Evolutionary conservation across 2,113 vertebrate genomes (phyloP).

Genomic region (Sialia sialis): DNA sequence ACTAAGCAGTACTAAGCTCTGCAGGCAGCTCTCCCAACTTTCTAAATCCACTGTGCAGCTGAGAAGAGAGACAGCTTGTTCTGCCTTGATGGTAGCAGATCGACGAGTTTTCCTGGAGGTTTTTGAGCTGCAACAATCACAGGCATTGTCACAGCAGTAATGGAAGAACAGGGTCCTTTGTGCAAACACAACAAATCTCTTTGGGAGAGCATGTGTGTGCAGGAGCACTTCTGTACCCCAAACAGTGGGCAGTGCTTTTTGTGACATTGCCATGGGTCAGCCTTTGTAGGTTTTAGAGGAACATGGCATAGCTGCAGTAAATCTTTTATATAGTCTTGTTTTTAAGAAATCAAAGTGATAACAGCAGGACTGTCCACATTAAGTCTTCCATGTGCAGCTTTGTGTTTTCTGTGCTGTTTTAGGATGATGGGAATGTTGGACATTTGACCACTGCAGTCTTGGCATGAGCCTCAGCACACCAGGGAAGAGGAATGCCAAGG

Average conservation of each 20-base stretch:
- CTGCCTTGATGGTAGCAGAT: neutral
- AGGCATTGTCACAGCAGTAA: neutral
- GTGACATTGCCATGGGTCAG: fast-evolving
- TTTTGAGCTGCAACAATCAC: neutral
- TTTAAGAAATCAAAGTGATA: neutral
- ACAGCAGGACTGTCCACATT: neutral
- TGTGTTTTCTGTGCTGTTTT: neutral
- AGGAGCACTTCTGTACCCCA: neutral
- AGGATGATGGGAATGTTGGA: neutral
- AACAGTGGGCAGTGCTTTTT: neutral
- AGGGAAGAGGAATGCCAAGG: fast-evolving
- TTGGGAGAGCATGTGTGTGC: neutral
- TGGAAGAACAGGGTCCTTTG: neutral
- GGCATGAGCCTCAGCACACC: neutral
- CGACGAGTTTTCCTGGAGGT: neutral
- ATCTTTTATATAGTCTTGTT: neutral
- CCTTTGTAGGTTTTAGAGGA: neutral
- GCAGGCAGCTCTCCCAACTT: neutral
- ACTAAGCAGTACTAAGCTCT: neutral
- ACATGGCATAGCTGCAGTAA: neutral
- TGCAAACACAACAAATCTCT: too few species aligned
- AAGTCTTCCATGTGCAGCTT: neutral
- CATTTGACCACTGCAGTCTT: fast-evolving
- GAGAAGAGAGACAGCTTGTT: neutral
- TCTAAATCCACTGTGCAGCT: neutral